These are phyloP conservation scores for Polylopha cassiicola DNA, from an alignment of 2,888 invertebrate species.

Conservation along the genomic window DNA sequence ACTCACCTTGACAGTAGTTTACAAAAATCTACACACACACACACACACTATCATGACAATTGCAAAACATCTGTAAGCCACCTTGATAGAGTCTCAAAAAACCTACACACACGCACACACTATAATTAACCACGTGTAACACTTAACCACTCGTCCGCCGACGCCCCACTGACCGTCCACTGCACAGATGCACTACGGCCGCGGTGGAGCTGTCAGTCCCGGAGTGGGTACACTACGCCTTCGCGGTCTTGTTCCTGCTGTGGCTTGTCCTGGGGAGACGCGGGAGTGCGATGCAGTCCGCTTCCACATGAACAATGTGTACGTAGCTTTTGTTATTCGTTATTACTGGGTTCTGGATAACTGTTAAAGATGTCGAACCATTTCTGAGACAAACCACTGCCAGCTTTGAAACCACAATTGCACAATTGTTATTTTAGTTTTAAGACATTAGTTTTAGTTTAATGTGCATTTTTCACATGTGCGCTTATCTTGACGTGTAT, in stretches of 20 bases:
- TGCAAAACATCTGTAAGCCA: too few relatives aligned
- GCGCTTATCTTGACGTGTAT: too few relatives aligned
- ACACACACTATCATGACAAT: too few relatives aligned
- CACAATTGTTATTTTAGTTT: too few relatives aligned
- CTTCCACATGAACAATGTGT: conserved; percentile 50
- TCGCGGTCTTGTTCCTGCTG: conserved; percentile 60
- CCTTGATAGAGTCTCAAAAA: too few relatives aligned
- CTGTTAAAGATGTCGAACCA: too few relatives aligned
- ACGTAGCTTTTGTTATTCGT: conserved; percentile 33
- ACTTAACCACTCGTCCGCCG: conserved; percentile 20
- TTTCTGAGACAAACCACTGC: too few relatives aligned
- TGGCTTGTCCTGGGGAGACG: conserved; percentile 62
- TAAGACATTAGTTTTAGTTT: too few relatives aligned
- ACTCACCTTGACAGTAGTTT: too few relatives aligned
- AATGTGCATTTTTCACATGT: too few relatives aligned
- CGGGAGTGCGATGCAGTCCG: conserved; percentile 49
- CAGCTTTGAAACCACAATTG: too few relatives aligned
- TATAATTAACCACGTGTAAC: conserved; percentile 45
- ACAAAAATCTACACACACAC: not conserved
- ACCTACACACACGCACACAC: conserved; percentile 11
- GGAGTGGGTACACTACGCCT: conserved; percentile 68
- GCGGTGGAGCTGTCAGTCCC: conserved; percentile 67
- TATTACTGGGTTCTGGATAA: not conserved
- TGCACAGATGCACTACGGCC: conserved; percentile 67
- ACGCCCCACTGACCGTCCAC: conserved; percentile 34